Evolutionary conservation across 2,888 invertebrate genomes (phyloP).

Genomic region (Thelaira solivaga): DNA sequence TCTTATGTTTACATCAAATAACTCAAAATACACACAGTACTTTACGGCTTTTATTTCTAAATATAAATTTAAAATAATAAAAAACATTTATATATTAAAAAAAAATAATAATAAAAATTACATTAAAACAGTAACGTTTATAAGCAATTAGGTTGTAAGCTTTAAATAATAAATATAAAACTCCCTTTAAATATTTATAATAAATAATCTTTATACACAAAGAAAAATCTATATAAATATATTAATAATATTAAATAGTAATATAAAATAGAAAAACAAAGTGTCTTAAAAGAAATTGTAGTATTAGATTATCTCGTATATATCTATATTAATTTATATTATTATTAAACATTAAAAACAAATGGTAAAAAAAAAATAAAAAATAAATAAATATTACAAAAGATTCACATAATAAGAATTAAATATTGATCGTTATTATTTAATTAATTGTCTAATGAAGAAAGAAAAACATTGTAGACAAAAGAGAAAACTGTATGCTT

Average conservation of each 20-base stretch:
- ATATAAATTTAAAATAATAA: slow-evolving; percentile 38
- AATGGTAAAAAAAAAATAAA: slow-evolving; percentile 58
- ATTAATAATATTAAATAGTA: slow-evolving; percentile 54
- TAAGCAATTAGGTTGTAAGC: slow-evolving; percentile 61
- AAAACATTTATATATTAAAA: slow-evolving; percentile 40
- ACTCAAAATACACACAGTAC: slow-evolving; percentile 43
- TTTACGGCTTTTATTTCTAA: slow-evolving; percentile 56
- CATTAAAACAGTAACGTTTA: slow-evolving; percentile 37
- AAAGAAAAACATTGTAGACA: slow-evolving; percentile 17
- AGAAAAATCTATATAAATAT: slow-evolving; percentile 64
- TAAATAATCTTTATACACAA: slow-evolving; percentile 43
- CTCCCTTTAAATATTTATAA: slow-evolving; percentile 34
- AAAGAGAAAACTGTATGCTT: slow-evolving; percentile 43
- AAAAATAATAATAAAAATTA: slow-evolving; percentile 35
- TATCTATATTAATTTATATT: slow-evolving; percentile 63
- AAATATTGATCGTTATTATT: slow-evolving; percentile 73
- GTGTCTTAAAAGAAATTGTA: slow-evolving; percentile 74
- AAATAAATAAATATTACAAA: slow-evolving; percentile 50
- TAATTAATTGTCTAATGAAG: slow-evolving; percentile 69
- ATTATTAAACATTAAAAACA: slow-evolving; percentile 58
- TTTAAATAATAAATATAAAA: slow-evolving; percentile 46
- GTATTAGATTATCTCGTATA: slow-evolving; percentile 70
- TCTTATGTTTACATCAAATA: slow-evolving; percentile 56
- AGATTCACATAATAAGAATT: slow-evolving; percentile 59
- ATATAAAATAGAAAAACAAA: slow-evolving; percentile 70